These are phyloP conservation scores for Strigamia crassipes DNA, from an alignment of 2,888 invertebrate species.

Conservation along the genomic window DNA sequence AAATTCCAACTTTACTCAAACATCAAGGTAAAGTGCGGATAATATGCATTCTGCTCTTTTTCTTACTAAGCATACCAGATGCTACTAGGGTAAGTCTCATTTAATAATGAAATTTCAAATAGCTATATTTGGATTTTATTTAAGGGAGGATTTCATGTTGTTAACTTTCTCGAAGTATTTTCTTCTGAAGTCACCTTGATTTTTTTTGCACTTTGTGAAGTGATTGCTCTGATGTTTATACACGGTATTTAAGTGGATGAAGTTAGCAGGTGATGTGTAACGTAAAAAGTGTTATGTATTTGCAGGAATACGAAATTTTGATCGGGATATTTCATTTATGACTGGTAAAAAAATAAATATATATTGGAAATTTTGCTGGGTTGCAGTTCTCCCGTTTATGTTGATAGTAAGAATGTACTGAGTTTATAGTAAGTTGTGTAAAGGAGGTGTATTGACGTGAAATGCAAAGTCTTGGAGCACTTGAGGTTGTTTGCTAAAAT, in stretches of 20 bases:
- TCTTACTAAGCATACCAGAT: neutral
- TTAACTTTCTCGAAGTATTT: too few species aligned
- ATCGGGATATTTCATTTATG: neutral
- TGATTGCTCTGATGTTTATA: neutral
- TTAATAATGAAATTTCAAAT: neutral
- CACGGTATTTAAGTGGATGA: neutral
- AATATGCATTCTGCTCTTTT: neutral
- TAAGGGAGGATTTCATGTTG: slow-evolving; percentile 18
- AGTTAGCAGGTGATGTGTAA: neutral
- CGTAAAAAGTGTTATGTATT: neutral
- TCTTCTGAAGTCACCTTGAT: neutral
- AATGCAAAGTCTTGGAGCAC: too few species aligned
- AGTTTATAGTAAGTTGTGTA: too few species aligned
- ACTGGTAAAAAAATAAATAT: neutral
- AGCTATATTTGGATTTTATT: neutral
- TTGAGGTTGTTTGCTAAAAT: too few species aligned
- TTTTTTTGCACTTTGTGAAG: neutral
- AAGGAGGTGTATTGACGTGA: too few species aligned
- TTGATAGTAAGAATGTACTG: neutral
- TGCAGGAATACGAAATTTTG: neutral
- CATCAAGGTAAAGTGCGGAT: neutral
- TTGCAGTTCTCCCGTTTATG: neutral
- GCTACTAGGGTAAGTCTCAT: neutral
- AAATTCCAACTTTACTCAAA: neutral
- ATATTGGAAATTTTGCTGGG: neutral